Evolutionary conservation across 2,797 vertebrate species (phyloP), one percentile per base, ranked within the genome.

Genomic region (Sebastes matsubarae): DNA sequence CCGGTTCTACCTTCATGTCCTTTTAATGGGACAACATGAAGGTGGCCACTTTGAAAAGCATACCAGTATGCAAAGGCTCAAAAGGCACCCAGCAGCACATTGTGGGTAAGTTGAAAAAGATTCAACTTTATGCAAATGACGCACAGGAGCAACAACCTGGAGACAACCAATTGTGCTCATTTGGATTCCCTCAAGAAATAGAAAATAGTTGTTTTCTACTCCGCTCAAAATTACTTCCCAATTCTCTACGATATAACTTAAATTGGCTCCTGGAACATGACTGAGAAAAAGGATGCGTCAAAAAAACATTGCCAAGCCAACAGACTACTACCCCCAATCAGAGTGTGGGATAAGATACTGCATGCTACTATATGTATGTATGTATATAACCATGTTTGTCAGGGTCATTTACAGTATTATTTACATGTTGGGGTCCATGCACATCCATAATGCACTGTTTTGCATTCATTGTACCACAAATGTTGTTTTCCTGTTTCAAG

Each of bases 21-120:
- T 57, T 57, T 60, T 14, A 27, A 50, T 59, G 18, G 50, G 55
- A 10, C 68, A 29, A 42, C 54, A 20, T 78, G 46, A 67, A 66
- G 52, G 75, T 69, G 29, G 55, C 46, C 1, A 10, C 65, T 67
- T 59, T 64, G 24, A 72, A 57, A 67, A 54, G 14, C n/a, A 32
- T 9, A 22, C 13, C 42, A 12, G 18, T 14, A 10, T 29, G 38
- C 55, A 80, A 52, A 60, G 54, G 20, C 46, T 38, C 27, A 64
- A 72, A 78, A 14, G 12, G 12, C 29, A 27, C 50, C 59, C n/a
- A 30, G 32, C 63, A 54, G 50, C 38, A 42, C 57, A 59, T 6
- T 32, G 50, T 65, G 63, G 68, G 66, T 79, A 76, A 79, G 22
- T 61, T 38, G 24, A 52, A 58, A 29, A 36, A 83, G 50, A 52